Evolutionary conservation across 2,888 invertebrate species (phyloP).

Genomic region (Epinotia demarniana): DNA sequence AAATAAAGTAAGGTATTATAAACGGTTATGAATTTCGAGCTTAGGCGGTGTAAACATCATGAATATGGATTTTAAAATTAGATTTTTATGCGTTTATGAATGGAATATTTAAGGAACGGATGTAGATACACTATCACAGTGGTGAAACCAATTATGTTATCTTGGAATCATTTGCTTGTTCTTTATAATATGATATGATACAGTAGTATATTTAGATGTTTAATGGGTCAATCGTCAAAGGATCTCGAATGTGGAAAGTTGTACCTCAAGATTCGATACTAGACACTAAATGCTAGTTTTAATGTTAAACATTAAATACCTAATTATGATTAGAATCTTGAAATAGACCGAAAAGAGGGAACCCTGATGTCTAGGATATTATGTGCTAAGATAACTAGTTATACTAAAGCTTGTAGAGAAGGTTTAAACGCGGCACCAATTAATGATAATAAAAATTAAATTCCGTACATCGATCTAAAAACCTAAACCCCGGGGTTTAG

Average conservation of each 20-base stretch:
- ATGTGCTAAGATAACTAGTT: not conserved
- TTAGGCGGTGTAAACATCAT: constrained; percentile 34
- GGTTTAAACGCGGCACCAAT: not conserved
- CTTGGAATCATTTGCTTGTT: not conserved
- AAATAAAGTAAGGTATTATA: constrained; percentile 38
- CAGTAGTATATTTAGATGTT: not conserved
- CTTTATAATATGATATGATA: not conserved
- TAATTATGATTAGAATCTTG: not conserved
- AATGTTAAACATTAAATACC: not conserved
- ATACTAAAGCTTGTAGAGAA: not conserved
- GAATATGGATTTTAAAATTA: constrained; percentile 32
- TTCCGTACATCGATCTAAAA: not conserved
- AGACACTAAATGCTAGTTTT: not conserved
- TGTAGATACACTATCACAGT: constrained; percentile 3
- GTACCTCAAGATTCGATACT: not conserved
- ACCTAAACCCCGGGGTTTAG: no score
- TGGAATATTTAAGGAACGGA: constrained; percentile 15
- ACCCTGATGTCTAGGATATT: not conserved
- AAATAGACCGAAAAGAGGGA: not conserved
- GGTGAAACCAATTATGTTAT: constrained; percentile 4
- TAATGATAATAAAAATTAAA: not conserved
- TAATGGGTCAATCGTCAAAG: not conserved
- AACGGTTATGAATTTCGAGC: constrained; percentile 35
- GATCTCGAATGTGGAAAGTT: not conserved
- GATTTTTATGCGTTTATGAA: constrained; percentile 17